Base-by-base conservation (phyloP, 2,797 vertebrate genomes). In the Danio jaintianensis region DNA sequence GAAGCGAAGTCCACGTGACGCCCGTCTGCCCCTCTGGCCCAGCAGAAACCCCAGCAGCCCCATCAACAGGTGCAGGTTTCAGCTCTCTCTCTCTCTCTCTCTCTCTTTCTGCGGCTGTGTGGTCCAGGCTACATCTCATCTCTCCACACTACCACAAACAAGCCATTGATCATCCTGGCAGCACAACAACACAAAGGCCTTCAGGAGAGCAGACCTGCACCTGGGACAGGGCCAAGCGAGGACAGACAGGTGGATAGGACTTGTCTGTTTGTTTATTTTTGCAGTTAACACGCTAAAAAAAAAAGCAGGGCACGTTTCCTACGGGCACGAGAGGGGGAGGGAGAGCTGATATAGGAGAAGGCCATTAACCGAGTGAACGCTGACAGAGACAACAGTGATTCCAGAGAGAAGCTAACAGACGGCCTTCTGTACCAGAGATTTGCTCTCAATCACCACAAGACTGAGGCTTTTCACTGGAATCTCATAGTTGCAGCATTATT, bases 121-220 rank as follows among this genome's bases (percentile, higher is more conserved):
- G 75, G 75, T 48, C 75, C 3, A 16, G 63, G 52, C 75, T 29
- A 29, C 29, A 29, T 29, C 29, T 29, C 63, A 58, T 68, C 63
- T 68, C 63, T 68, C 53, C 77, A 56, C 72, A 71, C 36, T 16
- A 55, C 62, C 66, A 84, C 80, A 84, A 77, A 85, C 69, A 71
- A 50, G 29, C 64, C 75, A 80, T 79, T 81, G 66, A 85, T 79
- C 67, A 81, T 71, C 75, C 38, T 81, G 74, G 52, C 78, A 77
- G 47, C 61, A 40, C 69, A 78, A 80, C 71, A 83, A 75, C 67
- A 22, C 62, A 78, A 79, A 83, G 75, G 53, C 18, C 58, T 81
- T 70, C 64, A 75, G 74, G 64, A 36, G 20, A 71, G 36, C 36
- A 36, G 20, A 55, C 63, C 55, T 8, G 18, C 66, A 82, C 67